These are phyloP conservation scores for Hypotaenidia okinawae DNA, from an alignment of 2,797 vertebrate species.

Conservation along the genomic window DNA sequence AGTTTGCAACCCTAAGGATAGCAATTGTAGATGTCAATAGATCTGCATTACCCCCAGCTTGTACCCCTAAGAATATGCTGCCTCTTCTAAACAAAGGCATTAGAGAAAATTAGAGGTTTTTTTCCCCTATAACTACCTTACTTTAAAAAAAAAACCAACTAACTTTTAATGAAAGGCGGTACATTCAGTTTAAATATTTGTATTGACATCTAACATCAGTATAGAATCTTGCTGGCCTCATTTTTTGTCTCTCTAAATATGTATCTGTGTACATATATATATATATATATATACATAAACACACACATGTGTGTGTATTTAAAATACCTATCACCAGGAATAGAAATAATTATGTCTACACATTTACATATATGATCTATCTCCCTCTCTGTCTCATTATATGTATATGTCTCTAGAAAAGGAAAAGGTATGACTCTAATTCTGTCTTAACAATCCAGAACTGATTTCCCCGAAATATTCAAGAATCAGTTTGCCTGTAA, in stretches of 20 bases:
- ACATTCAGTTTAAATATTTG: not conserved
- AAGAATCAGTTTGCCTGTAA: not conserved
- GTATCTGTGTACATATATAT: not conserved
- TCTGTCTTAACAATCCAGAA: not conserved
- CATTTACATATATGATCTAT: not conserved
- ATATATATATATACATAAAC: no score
- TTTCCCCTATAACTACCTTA: fast-evolving
- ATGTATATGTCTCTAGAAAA: not conserved
- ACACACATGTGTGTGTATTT: not conserved
- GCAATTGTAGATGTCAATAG: not conserved
- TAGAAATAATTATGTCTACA: not conserved
- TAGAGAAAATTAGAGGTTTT: not conserved
- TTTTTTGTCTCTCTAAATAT: not conserved
- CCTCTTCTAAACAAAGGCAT: not conserved
- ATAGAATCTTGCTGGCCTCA: not conserved
- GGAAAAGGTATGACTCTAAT: not conserved
- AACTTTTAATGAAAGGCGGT: not conserved
- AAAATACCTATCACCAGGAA: not conserved
- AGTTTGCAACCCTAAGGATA: not conserved
- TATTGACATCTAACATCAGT: not conserved
- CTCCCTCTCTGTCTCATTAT: not conserved
- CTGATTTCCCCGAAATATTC: not conserved
- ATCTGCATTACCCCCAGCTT: not conserved
- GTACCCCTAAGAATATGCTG: not conserved
- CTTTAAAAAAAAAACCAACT: fast-evolving